Conservation (phyloP, 2,113 vertebrate genomes). For the Coptodon rendalli region DNA sequence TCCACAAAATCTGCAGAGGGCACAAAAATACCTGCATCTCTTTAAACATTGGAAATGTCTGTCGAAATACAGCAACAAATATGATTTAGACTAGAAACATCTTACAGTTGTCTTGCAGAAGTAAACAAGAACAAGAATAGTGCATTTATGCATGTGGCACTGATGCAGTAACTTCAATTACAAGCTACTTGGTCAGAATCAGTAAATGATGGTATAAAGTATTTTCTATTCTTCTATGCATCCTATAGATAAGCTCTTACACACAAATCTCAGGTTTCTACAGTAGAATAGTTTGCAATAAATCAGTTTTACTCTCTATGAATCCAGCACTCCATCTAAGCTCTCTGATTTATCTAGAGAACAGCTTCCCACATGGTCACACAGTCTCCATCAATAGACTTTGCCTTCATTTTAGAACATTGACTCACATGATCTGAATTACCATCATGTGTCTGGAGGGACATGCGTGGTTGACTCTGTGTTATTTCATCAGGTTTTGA, state of each 20-base stretch:
- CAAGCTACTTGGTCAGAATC: background rate
- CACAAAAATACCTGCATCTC: background rate
- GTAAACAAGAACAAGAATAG: background rate
- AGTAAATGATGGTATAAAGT: background rate
- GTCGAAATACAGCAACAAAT: background rate
- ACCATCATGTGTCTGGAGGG: background rate
- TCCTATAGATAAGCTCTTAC: background rate
- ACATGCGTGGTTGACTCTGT: background rate
- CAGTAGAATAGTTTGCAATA: background rate
- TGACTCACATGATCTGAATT: background rate
- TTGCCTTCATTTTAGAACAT: background rate
- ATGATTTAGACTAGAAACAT: background rate
- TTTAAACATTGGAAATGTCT: background rate
- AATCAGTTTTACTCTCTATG: background rate
- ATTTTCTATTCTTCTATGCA: background rate
- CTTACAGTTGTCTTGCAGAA: background rate
- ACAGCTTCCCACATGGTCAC: background rate
- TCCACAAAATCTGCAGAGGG: background rate
- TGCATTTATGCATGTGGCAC: background rate
- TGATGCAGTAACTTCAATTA: background rate
- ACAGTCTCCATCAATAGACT: background rate
- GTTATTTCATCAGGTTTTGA: background rate
- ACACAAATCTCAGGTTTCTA: background rate
- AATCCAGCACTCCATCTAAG: background rate
- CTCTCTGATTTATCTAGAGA: background rate